Evolutionary conservation across 2,888 invertebrate genomes (phyloP).

Genomic region (Flexamia atlantica): DNA sequence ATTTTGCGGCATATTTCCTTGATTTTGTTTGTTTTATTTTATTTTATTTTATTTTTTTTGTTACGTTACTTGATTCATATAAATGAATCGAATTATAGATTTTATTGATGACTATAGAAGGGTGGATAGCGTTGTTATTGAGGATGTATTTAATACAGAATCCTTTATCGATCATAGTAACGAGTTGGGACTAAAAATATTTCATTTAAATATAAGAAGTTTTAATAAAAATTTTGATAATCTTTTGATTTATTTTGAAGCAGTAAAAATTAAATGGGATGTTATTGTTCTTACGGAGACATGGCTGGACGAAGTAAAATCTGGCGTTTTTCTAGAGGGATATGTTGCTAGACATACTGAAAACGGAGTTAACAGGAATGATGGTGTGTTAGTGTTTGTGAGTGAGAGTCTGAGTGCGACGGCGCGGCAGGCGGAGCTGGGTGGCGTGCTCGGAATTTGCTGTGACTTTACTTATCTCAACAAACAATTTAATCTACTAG

Average conservation of each 20-base stretch:
- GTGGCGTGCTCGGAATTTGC: background rate
- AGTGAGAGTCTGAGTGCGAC: background rate
- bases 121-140: too few species aligned
- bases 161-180: too few species aligned
- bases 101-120: too few species aligned
- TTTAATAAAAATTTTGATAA: slow-evolving; percentile 2
- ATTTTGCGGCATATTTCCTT: too few species aligned
- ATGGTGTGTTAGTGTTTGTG: slow-evolving; percentile 10
- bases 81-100: too few species aligned
- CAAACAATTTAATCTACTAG: slow-evolving; percentile 9
- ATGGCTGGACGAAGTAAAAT: background rate
- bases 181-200: background rate
- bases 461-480: background rate
- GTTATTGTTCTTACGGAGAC: background rate
- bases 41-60: too few species aligned
- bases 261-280: background rate
- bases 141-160: too few species aligned
- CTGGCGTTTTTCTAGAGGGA: background rate
- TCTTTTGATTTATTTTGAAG: background rate
- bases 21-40: too few species aligned
- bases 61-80: too few species aligned
- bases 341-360: background rate
- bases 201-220: background rate
- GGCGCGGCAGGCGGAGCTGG: background rate
- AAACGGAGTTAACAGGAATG: background rate